Base-by-base conservation (phyloP, 92 coral and sea anemone species). In the Phenganax marumi region DNA sequence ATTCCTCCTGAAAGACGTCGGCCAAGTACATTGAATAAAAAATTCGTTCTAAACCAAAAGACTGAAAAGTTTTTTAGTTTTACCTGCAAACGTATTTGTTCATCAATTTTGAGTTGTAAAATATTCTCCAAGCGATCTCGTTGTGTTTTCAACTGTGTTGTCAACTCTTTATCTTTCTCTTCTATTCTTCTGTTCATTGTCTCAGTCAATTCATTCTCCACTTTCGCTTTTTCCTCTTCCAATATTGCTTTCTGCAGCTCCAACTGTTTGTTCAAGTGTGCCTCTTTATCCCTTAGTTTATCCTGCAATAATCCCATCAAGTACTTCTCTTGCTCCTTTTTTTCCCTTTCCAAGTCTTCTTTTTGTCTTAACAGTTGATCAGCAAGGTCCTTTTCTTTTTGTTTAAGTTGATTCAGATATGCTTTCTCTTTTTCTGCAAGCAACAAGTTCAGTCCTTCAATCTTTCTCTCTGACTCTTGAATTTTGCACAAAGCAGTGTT, bases 121-220 rank as follows among this genome's bases (percentile, higher is more conserved):
- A 92, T 89, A 76, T 92, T 84, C 86, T 91, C 94, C 56, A 96
- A 84, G 50, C 86, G 88, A 49, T 86, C 81, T 61, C 93, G 91
- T 76, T 96, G 97, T 39, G 72, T 76, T 43, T 86, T 80, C 24
- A 96, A 88, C 72, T 86, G 90, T 33, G 71, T 81, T 68, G 93
- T 92, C 43, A 96, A 88, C 73, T 96, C 97, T 79, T 89, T 91
- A 84, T 96, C 99, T 83, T 91, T 95, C 61, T 91, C 93, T 65
- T 96, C 97, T 6, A 96, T 83, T 70, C 92, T 91, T 55, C 91
- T 86, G 70, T 80, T 88, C 62, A 96, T 86, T 86, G 92, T 97
- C 53, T 84, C 84, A n/a, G 90, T 91, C 26, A 92, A 86, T 46
- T 87, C 86, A 14, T 70, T 85, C 77, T 96, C 97, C 17, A 96